Conservation (phyloP, 2,113 vertebrate genomes). For the Xyliphius kryptos region DNA sequence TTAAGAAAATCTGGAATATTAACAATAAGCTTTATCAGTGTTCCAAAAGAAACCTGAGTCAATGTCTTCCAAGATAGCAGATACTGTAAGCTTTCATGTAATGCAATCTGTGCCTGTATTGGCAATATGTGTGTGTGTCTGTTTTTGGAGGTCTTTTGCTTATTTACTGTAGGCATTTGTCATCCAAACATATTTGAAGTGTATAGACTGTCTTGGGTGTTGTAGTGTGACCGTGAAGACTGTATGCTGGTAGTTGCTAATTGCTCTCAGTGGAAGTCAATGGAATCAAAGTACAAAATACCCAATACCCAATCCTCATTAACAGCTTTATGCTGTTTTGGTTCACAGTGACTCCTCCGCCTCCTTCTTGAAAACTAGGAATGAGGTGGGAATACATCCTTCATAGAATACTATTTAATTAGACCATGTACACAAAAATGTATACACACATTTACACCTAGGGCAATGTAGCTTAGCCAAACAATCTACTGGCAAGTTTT, state of each 20-base stretch:
- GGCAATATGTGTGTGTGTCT: constrained; percentile 1
- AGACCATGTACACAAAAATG: not conserved
- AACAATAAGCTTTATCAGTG: not conserved
- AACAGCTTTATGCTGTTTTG: not conserved
- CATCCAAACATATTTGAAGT: not conserved
- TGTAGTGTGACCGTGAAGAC: not conserved
- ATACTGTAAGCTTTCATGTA: not conserved
- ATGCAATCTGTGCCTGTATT: not conserved
- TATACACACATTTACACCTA: not conserved
- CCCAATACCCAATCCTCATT: not conserved
- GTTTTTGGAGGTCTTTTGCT: not conserved
- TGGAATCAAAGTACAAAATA: not conserved
- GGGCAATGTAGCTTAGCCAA: not conserved
- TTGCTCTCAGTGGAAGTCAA: constrained; percentile 15
- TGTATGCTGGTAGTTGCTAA: not conserved
- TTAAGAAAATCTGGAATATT: not conserved
- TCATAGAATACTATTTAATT: not conserved
- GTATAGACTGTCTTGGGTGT: not conserved
- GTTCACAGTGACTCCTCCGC: not conserved
- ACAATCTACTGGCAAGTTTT: not conserved
- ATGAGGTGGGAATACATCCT: not conserved
- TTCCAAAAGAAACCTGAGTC: not conserved
- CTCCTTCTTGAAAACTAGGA: not conserved
- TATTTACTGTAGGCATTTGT: not conserved
- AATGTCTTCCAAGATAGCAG: not conserved